Conservation (phyloP, 2,888 invertebrate species). For the Parnassius apollo region DNA sequence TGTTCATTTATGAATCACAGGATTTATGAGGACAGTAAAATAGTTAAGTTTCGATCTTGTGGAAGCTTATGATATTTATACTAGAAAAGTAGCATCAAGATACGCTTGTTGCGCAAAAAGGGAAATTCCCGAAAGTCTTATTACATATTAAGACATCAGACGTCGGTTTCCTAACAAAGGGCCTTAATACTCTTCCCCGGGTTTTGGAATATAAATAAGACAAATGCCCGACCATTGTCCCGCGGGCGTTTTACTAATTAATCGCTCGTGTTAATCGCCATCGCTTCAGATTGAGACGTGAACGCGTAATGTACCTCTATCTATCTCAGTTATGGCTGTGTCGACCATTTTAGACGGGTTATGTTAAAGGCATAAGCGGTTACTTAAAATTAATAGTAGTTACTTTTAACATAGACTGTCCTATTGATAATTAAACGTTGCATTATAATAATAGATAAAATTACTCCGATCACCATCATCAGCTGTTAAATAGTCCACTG, state of each 20-base stretch:
- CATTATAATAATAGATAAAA: not conserved
- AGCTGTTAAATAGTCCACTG: too few species aligned
- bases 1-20: too few species aligned
- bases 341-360: conserved; percentile 41
- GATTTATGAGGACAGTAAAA: too few species aligned
- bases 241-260: conserved; percentile 64
- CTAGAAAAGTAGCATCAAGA: too few species aligned
- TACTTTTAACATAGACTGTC: too few species aligned
- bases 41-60: too few species aligned
- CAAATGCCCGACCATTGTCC: conserved; percentile 60
- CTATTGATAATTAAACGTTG: too few species aligned
- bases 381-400: not conserved
- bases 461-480: too few species aligned
- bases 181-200: conserved; percentile 22
- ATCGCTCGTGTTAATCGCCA: conserved; percentile 64
- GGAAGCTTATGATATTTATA: too few species aligned
- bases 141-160: conserved; percentile 18
- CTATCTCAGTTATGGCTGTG: conserved; percentile 68
- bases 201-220: conserved; percentile 48
- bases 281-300: conserved; percentile 67
- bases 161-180: conserved; percentile 26
- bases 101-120: too few species aligned
- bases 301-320: conserved; percentile 67
- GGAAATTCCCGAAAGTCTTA: not conserved
- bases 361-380: conserved; percentile 34